These are phyloP conservation scores for Pipistrellus kuhlii DNA, from an alignment of 2,797 vertebrate species.

Conservation along the genomic window DNA sequence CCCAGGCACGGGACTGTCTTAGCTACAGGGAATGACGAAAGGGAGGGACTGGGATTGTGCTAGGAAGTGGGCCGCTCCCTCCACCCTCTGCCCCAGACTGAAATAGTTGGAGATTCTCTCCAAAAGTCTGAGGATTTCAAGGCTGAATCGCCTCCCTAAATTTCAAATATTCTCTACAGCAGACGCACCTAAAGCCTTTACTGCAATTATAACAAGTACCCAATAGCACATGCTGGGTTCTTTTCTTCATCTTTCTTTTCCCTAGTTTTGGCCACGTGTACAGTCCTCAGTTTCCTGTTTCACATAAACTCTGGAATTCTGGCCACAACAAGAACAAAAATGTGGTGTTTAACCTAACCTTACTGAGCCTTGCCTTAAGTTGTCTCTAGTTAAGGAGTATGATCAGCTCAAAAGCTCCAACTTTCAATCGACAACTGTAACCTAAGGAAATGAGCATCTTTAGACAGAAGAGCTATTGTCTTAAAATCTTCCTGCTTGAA, in stretches of 20 bases:
- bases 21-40: background rate
- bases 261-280: background rate
- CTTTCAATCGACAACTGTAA: background rate
- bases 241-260: constrained; percentile 5
- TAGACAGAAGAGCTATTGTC: background rate
- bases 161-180: background rate
- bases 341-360: background rate
- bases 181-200: background rate
- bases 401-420: background rate
- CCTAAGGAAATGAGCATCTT: background rate
- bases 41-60: background rate
- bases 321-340: background rate
- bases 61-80: background rate
- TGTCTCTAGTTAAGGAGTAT: background rate
- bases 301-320: background rate
- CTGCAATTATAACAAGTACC: background rate
- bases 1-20: background rate
- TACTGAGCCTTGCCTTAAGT: background rate
- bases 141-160: background rate
- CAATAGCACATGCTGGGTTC: background rate
- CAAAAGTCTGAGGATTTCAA: background rate
- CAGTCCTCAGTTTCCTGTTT: background rate
- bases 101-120: background rate
- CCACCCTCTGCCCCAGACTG: background rate
- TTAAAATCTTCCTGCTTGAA: constrained; percentile 35